Evolutionary conservation across 2,888 invertebrate genomes (phyloP), one percentile per base, ranked within the genome.

Genomic region (Scaptomyza cyrtandrae): DNA sequence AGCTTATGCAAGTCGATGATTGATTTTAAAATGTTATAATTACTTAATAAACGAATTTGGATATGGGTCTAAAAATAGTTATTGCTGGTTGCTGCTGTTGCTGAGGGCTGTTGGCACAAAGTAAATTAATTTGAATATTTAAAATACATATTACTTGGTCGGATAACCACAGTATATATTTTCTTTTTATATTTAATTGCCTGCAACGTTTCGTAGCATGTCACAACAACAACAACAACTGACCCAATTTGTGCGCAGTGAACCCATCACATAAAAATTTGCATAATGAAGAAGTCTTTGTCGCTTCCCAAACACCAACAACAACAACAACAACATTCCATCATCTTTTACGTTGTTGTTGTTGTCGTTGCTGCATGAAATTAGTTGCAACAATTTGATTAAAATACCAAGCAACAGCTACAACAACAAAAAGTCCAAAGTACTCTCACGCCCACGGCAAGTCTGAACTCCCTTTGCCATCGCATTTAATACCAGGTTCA

Each of bases 181-280:
- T 33, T 33, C 11, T 1, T 33, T 33, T 14, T 39, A 0, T 39
- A 33, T 24, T 62, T 67, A 67, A 71, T 71, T 72, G 77, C 43
- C 55, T 61, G 76, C 56, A 56, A 56, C 46, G 49, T 50, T 35
- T 24, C 65, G 67, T 52, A 60, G 79, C 72, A 72, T 80, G 67
- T 68, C 54, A 44, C 74, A 78, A 65, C 19, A 19, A 19, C 19
- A 19, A 19, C 19, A 19, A 19, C 56, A 63, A 41, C 41, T 77
- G 83, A 86, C 83, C 83, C 81, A 83, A 81, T 76, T 83, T 62
- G 85, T 83, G 83, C 78, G 68, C 83, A 83, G 65, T 76, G 83
- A 83, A 83, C 83, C 85, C 78, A 43, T 44, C 62, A 60, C 43
- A 43, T 2, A 31, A 37, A 75, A 75, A 76, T 77, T 72, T 76